Conservation (phyloP, 2,888 invertebrate genomes). For the Seira ritae region DNA sequence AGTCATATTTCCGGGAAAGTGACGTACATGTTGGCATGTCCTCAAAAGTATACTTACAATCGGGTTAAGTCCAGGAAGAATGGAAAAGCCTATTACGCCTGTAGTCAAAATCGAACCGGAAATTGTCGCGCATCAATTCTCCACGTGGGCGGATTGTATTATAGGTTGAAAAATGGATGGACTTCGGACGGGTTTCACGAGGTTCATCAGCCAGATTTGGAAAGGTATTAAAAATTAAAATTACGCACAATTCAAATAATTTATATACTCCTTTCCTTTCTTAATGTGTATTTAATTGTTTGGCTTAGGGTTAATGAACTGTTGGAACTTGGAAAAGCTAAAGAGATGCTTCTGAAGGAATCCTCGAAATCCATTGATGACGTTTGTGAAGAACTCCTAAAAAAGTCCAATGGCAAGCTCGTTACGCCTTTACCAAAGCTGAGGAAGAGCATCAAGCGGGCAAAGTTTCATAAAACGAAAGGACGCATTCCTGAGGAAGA, state of each 20-base stretch:
- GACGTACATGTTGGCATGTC: too few relatives aligned
- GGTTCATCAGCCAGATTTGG: background rate
- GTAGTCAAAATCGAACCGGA: background rate
- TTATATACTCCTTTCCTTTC: background rate
- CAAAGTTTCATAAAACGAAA: background rate
- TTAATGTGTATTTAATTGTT: too few relatives aligned
- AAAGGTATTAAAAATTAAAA: slow-evolving; percentile 1
- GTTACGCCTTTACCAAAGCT: background rate
- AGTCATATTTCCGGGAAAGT: too few relatives aligned
- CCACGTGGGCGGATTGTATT: background rate
- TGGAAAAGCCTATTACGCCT: slow-evolving; percentile 19
- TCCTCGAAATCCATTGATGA: slow-evolving; percentile 17
- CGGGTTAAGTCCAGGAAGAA: too few relatives aligned
- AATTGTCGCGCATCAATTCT: slow-evolving; percentile 23
- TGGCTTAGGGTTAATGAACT: background rate
- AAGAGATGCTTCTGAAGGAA: background rate
- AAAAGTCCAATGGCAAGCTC: background rate
- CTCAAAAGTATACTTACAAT: too few relatives aligned
- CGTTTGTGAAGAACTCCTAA: background rate
- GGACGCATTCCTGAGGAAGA: background rate
- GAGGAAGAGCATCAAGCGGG: background rate
- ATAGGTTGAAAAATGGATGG: slow-evolving; percentile 16
- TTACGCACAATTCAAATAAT: background rate
- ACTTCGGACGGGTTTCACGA: slow-evolving; percentile 1
- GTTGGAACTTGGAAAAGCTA: slow-evolving; percentile 22